phyloP scores from a whole-genome alignment of 2,797 vertebrate species.

The Carapus acus region DNA sequence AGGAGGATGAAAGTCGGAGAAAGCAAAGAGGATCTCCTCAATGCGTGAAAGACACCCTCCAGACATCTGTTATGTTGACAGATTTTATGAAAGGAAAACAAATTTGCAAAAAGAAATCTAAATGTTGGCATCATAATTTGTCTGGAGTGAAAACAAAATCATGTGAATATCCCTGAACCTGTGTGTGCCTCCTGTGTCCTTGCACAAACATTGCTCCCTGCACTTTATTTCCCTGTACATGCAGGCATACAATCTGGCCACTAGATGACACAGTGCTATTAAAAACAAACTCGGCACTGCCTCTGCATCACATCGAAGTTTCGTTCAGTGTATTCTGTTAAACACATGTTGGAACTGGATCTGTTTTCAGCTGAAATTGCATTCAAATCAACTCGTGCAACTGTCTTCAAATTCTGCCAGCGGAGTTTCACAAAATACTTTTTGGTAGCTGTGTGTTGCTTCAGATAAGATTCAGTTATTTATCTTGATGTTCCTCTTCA shows the following conservation, averaged over 20 bases:
- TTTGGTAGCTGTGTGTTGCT: no score
- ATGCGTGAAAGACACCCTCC: neutral
- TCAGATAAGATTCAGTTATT: no score
- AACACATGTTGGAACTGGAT: no score
- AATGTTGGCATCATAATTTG: neutral
- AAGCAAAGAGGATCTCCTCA: neutral
- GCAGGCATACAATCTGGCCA: slow-evolving; percentile 26
- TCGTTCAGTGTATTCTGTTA: no score
- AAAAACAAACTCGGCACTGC: slow-evolving; percentile 15
- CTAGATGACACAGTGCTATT: slow-evolving; percentile 53
- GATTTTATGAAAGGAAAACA: neutral
- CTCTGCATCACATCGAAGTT: no score
- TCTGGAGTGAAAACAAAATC: neutral
- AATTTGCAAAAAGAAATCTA: neutral
- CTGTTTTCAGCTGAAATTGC: no score
- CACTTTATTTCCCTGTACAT: neutral
- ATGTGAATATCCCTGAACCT: no score
- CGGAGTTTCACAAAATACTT: no score
- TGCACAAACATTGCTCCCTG: no score
- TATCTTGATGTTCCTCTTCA: no score
- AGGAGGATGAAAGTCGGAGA: slow-evolving; percentile 1
- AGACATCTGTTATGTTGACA: neutral
- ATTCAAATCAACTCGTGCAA: no score
- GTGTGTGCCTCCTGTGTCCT: neutral
- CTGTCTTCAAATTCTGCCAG: no score